Percentiles rank a stretch among this genome's conserved stretches.
Conservation (phyloP, 2,113 vertebrate genomes). For the Vombatus ursinus region DNA sequence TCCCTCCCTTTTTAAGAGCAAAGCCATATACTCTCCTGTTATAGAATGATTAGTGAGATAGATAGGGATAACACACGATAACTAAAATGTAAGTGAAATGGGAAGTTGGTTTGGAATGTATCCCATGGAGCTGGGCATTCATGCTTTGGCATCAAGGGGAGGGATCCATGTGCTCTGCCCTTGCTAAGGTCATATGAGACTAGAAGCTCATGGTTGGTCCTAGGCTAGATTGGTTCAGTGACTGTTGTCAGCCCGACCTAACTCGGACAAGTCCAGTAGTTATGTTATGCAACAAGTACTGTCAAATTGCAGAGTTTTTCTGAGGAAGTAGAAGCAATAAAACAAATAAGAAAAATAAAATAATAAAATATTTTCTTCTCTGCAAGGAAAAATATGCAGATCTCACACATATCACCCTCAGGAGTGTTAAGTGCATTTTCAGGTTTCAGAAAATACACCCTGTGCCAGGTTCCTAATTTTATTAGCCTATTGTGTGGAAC, state of each 20-base stretch:
- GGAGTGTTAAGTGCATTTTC: slow-evolving; percentile 60
- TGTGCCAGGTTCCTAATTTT: slow-evolving; percentile 46
- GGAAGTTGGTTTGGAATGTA: not conserved
- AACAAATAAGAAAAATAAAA: slow-evolving; percentile 24
- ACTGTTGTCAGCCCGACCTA: not conserved
- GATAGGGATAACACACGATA: not conserved
- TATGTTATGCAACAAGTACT: not conserved
- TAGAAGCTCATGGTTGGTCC: no score
- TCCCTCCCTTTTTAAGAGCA: not conserved
- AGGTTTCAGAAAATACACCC: slow-evolving; percentile 45
- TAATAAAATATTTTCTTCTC: slow-evolving; percentile 30
- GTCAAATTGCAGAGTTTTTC: slow-evolving; percentile 10
- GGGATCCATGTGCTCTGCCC: not conserved
- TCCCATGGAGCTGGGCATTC: not conserved
- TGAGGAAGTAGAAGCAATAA: slow-evolving; percentile 40
- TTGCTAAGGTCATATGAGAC: not conserved
- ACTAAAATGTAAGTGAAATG: not conserved
- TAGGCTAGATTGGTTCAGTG: not conserved
- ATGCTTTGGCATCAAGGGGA: not conserved
- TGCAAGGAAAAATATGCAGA: not conserved
- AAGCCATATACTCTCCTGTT: slow-evolving; percentile 1
- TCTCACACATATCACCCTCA: slow-evolving; percentile 10
- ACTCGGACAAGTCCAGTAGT: not conserved
- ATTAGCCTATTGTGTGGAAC: not conserved
- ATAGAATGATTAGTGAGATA: not conserved